These are phyloP conservation scores for Silurus meridionalis DNA, from an alignment of 2,113 vertebrate species.

Conservation along the genomic window DNA sequence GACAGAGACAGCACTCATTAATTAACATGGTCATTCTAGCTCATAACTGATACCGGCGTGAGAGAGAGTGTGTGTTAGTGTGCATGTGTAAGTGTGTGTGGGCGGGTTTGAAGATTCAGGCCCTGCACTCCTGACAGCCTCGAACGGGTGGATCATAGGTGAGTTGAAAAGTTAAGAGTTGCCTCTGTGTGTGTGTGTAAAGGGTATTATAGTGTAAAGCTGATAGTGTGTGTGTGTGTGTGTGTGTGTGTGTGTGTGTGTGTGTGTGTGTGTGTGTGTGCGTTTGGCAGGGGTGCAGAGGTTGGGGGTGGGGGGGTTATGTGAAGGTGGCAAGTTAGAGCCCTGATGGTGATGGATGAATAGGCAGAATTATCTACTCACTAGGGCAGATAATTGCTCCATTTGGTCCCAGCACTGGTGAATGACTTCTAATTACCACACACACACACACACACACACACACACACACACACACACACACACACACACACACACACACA, in stretches of 20 bases:
- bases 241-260: too few species aligned
- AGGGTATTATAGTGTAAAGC: background rate
- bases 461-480: background rate
- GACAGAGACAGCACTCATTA: slow-evolving; percentile 65
- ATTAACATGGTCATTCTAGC: slow-evolving; percentile 57
- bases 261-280: too few species aligned
- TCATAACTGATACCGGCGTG: slow-evolving; percentile 59
- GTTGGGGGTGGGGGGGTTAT: slow-evolving; percentile 48
- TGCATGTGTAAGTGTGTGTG: slow-evolving; percentile 15
- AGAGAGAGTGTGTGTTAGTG: slow-evolving; percentile 22
- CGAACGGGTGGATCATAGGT: slow-evolving; percentile 2
- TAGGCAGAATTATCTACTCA: slow-evolving; percentile 82
- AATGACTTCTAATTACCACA: slow-evolving; percentile 77
- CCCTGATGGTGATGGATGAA: slow-evolving; percentile 76
- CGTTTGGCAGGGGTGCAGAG: too few species aligned
- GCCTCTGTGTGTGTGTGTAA: background rate
- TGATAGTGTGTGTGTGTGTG: slow-evolving; percentile 21
- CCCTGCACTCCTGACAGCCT: background rate
- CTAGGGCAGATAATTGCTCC: slow-evolving; percentile 81
- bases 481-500: slow-evolving; percentile 25
- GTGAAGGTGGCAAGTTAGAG: slow-evolving; percentile 79
- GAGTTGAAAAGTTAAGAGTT: background rate
- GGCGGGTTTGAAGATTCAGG: background rate
- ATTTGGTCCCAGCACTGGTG: slow-evolving; percentile 82
- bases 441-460: slow-evolving; percentile 28